Base-by-base conservation (phyloP, 1,140 invertebrate genomes). In the Hypothenemus hampei region DNA sequence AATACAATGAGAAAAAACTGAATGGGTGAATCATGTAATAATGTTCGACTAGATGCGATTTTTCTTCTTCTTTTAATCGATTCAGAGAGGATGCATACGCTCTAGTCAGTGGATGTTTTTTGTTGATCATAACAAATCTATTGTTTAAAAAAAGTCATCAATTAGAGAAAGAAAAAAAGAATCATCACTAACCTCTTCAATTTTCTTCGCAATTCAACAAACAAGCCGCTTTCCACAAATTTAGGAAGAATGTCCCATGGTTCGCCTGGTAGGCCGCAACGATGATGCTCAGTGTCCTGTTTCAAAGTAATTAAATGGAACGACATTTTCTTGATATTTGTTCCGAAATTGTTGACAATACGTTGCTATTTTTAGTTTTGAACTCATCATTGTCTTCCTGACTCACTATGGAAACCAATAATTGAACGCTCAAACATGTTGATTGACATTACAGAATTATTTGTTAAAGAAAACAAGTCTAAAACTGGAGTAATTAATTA, bases 21-120 rank as follows among this genome's bases (percentile, higher is more conserved):
- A 47, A 16, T 2, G 45, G 45, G 21, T 47, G 45, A 47, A 47
- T 47, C 26, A 47, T 33, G 8, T 11, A 6, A n/a, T 47, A 35
- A 35, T 47, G 45, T n/a, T 47, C 16, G 5, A 47, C 19, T 5
- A 47, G 45, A 19, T 47, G 45, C 6, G n/a, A 10, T 35, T 35
- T 47, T 47, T 47, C 31, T 16, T 33, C 45, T 31, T 35, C 8
- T 36, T 47, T 33, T 20, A 47, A 21, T 20, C 45, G 8, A 10
- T 35, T 35, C 3, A 47, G 18, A 1, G 45, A 47, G 33, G 45
- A 31, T 6, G 45, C 45, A 15, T 47, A 47, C 1, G 11, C 20
- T 35, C 11, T 31, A 4, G 45, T 47, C 1, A 19, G 21, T 6
- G 45, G 45, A 21, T 47, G 45, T 20, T 20, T 6, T 11, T 26